These are phyloP conservation scores for Neoscelio sp. DNA, from an alignment of 2,888 invertebrate species.

Conservation along the genomic window DNA sequence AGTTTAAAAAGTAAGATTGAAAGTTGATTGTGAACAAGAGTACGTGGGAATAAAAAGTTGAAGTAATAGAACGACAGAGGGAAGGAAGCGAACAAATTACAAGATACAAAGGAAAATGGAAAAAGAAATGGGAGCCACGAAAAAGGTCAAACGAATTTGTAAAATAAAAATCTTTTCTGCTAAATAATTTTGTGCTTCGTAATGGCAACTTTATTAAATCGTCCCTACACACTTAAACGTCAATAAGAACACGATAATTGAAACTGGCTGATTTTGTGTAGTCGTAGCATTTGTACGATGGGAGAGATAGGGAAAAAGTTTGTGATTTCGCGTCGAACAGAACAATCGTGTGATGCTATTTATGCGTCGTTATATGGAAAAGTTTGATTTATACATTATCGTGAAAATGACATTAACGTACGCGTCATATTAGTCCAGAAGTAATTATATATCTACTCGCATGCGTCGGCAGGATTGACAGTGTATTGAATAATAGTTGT, in stretches of 20 bases:
- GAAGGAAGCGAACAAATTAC: constrained; percentile 40
- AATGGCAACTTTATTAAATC: background rate
- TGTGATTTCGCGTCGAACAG: constrained; percentile 10
- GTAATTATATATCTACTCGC: constrained; percentile 53
- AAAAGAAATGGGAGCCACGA: constrained; percentile 6
- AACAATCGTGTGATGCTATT: constrained; percentile 38
- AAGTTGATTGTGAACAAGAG: constrained; percentile 34
- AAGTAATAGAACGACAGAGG: background rate
- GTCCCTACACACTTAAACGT: constrained; percentile 18
- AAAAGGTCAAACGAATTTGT: no score
- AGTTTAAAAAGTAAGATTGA: constrained; percentile 51
- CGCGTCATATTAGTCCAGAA: constrained; percentile 58
- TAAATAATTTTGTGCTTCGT: background rate
- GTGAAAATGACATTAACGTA: constrained; percentile 58
- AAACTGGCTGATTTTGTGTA: constrained; percentile 31
- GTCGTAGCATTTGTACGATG: constrained; percentile 10
- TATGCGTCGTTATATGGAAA: constrained; percentile 46
- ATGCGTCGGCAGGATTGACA: constrained; percentile 58
- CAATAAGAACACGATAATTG: constrained; percentile 16
- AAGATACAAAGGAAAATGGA: constrained; percentile 2
- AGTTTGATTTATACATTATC: constrained; percentile 56
- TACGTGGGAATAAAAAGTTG: constrained; percentile 14
- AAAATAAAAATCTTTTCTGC: background rate
- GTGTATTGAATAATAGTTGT: constrained; percentile 53
- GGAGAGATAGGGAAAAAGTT: constrained; percentile 7